A percentile compares a stretch with the other conserved stretches of the same genome.
Evolutionary conservation across 1,140 invertebrate genomes (phyloP).

Genomic region (Rhyacophila brunnea): DNA sequence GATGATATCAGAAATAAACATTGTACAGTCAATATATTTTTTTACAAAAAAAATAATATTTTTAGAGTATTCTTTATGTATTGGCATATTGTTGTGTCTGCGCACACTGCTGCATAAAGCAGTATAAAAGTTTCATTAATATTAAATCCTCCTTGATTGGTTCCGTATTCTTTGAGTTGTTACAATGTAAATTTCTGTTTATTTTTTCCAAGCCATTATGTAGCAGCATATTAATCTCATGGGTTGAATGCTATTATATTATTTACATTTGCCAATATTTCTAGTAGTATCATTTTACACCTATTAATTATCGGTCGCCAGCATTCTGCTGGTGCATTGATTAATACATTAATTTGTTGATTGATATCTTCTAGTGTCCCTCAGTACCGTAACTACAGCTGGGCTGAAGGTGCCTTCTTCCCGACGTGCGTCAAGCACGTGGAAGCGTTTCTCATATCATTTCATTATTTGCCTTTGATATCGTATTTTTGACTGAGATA

Average conservation of each 20-base stretch:
- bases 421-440: too few relatives aligned
- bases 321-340: not conserved
- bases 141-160: not conserved
- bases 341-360: not conserved
- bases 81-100: too few relatives aligned
- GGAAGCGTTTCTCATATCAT: too few relatives aligned
- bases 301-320: not conserved
- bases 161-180: too few relatives aligned
- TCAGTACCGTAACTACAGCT: constrained; percentile 7
- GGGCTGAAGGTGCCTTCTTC: not conserved
- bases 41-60: too few relatives aligned
- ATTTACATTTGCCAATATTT: constrained; percentile 2
- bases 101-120: too few relatives aligned
- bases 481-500: not conserved
- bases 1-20: constrained; percentile 6
- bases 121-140: too few relatives aligned
- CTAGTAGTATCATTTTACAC: not conserved
- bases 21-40: not conserved
- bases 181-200: constrained; percentile 9
- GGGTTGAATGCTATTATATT: constrained; percentile 5
- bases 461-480: too few relatives aligned
- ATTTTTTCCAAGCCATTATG: not conserved
- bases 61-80: too few relatives aligned
- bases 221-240: not conserved
- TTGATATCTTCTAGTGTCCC: not conserved